Conservation (phyloP, 2,888 invertebrate species). For the Epinotia brunnichana region DNA sequence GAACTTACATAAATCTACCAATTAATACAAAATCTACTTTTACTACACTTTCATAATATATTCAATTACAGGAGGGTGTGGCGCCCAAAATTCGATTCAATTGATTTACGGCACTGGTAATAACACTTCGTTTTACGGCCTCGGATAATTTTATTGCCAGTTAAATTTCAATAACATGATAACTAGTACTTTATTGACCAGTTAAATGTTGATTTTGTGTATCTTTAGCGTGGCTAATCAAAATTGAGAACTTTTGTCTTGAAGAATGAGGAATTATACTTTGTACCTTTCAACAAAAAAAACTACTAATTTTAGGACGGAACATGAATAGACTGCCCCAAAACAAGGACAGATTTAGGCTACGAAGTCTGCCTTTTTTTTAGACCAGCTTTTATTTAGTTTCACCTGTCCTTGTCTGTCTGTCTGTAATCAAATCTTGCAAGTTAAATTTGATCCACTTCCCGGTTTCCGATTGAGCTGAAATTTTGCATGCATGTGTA, state of each 20-base stretch:
- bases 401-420: no score
- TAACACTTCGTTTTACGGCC: conserved; percentile 64
- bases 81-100: conserved; percentile 55
- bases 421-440: no score
- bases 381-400: no score
- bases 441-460: no score
- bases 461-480: no score
- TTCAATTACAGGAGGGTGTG: conserved; percentile 26
- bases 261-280: background rate
- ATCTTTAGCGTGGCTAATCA: background rate
- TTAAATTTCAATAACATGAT: conserved; percentile 47
- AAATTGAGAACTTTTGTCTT: conserved; percentile 7
- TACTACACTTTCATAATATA: conserved; percentile 22
- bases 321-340: no score
- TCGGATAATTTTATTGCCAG: conserved; percentile 56
- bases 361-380: no score
- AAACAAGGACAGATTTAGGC: no score
- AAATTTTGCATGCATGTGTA: no score
- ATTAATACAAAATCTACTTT: background rate
- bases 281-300: no score
- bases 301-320: no score
- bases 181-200: conserved; percentile 27
- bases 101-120: conserved; percentile 63
- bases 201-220: conserved; percentile 19
- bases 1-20: background rate